Conservation (phyloP, 2,797 vertebrate species). For the Bovichtus diacanthus region DNA sequence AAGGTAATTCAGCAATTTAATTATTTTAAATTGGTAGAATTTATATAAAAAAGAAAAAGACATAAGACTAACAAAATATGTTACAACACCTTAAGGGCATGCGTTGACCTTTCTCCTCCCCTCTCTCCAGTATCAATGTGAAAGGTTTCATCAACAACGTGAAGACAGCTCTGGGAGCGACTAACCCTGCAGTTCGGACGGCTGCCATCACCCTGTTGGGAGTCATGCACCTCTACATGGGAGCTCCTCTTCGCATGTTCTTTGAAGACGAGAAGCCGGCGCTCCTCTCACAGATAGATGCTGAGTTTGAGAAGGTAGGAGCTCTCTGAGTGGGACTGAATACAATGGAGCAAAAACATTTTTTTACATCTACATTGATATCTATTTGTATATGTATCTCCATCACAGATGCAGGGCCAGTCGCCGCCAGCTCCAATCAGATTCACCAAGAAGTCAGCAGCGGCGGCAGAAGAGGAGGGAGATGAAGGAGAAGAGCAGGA, state of each 20-base stretch:
- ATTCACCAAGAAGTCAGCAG: slow-evolving; percentile 79
- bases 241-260: slow-evolving; percentile 95
- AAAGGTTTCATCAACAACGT: slow-evolving; percentile 98
- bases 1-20: no score
- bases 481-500: slow-evolving; percentile 81
- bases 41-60: no score
- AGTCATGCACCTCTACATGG: slow-evolving; percentile 97
- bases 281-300: slow-evolving; percentile 94
- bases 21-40: no score
- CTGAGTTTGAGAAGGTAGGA: slow-evolving; percentile 95
- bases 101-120: slow-evolving; percentile 9
- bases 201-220: slow-evolving; percentile 94
- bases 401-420: slow-evolving; percentile 94
- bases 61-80: no score
- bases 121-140: slow-evolving; percentile 90
- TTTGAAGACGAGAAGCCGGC: slow-evolving; percentile 99
- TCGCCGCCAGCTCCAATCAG: slow-evolving; percentile 88
- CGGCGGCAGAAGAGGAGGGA: slow-evolving; percentile 73
- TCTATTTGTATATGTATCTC: not conserved
- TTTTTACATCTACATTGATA: no score
- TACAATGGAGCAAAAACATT: not conserved
- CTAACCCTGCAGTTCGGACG: slow-evolving; percentile 95
- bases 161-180: slow-evolving; percentile 96
- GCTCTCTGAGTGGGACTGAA: not conserved
- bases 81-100: no score